These are phyloP conservation scores for Origma solitaria DNA, from an alignment of 2,113 vertebrate genomes.

Conservation along the genomic window DNA sequence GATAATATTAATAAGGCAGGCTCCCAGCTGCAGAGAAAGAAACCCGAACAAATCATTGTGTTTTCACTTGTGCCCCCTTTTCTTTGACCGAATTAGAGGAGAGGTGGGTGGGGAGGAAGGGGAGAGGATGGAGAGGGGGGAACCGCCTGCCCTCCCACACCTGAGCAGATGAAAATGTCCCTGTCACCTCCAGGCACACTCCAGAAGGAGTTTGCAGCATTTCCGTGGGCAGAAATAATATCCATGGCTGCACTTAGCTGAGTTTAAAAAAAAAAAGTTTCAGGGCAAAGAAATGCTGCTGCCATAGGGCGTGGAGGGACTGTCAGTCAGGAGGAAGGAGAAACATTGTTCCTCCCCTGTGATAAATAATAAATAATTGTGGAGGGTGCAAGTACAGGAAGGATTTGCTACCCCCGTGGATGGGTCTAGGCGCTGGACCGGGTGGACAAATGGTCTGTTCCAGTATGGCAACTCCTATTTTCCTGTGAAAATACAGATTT, in stretches of 20 bases:
- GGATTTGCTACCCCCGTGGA: background rate
- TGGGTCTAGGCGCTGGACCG: fast-evolving
- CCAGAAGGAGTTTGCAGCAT: background rate
- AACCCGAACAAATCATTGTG: background rate
- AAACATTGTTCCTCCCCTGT: background rate
- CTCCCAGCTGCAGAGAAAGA: conserved; percentile 7
- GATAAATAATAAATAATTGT: background rate
- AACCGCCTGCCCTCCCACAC: background rate
- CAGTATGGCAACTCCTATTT: conserved; percentile 56
- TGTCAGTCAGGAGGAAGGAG: background rate
- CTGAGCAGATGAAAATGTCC: fast-evolving
- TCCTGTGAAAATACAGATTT: conserved; percentile 59
- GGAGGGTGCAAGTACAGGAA: background rate
- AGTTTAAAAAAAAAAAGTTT: background rate
- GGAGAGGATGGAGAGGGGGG: background rate
- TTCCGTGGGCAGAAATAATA: background rate
- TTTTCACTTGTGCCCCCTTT: conserved; percentile 9
- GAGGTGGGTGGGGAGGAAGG: background rate
- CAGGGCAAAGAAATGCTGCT: background rate
- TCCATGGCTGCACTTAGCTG: background rate
- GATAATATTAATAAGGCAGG: conserved; percentile 52
- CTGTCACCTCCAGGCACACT: background rate
- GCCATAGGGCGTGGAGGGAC: background rate
- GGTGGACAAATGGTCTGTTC: conserved; percentile 45
- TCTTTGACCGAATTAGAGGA: conserved; percentile 6